phyloP scores from a whole-genome alignment of 2,888 invertebrate species.

The Trachelus stipa region DNA sequence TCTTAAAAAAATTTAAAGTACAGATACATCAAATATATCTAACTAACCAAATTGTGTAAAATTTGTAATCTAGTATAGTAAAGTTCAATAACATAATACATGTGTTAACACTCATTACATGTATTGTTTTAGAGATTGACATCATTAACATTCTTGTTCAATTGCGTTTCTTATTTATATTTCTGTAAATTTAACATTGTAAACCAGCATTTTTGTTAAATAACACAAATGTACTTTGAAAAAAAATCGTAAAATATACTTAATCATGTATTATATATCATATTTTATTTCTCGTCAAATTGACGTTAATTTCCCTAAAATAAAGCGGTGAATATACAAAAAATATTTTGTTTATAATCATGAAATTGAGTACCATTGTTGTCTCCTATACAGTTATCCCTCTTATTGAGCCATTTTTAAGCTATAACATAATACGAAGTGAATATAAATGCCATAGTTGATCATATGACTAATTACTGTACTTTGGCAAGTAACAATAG shows the following conservation, averaged over 20 bases:
- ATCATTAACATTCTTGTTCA: not conserved
- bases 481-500: not conserved
- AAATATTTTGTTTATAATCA: not conserved
- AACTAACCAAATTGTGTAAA: not conserved
- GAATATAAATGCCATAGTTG: not conserved
- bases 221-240: not conserved
- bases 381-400: conserved; percentile 1
- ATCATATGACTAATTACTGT: not conserved
- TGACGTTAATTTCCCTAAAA: not conserved
- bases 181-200: not conserved
- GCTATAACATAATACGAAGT: not conserved
- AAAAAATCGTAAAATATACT: not conserved
- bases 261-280: not conserved
- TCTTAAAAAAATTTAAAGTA: not conserved
- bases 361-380: not conserved
- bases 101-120: not conserved
- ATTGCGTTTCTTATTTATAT: not conserved
- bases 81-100: not conserved
- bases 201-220: not conserved
- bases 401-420: not conserved
- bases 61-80: not conserved
- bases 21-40: not conserved
- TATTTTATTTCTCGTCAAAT: too few species aligned
- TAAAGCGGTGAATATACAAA: not conserved
- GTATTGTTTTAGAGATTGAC: not conserved